phyloP scores from a whole-genome alignment of 2,888 invertebrate species.

The Rambutsinella grinnellia region DNA sequence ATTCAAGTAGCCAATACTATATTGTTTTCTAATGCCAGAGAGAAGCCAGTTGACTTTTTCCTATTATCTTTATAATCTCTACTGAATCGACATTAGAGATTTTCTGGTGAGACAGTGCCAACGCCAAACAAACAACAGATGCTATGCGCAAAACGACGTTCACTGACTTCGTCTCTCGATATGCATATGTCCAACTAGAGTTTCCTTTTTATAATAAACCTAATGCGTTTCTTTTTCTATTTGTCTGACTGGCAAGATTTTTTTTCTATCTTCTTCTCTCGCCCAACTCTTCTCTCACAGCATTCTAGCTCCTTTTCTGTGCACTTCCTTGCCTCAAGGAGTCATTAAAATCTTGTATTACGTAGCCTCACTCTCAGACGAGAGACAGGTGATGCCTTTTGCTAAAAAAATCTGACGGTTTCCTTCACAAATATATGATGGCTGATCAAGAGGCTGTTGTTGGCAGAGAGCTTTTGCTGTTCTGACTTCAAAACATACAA shows the following conservation, averaged over 20 bases:
- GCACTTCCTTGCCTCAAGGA: constrained; percentile 49
- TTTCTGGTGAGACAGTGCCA: neutral
- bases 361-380: constrained; percentile 3
- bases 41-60: neutral
- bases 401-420: neutral
- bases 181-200: too few relatives aligned
- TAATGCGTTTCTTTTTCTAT: too few relatives aligned
- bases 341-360: constrained; percentile 34
- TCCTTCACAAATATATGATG: neutral
- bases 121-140: constrained; percentile 2
- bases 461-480: neutral
- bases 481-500: constrained; percentile 18
- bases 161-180: constrained; percentile 23
- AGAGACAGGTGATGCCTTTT: constrained; percentile 13
- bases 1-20: neutral
- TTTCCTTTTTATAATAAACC: neutral
- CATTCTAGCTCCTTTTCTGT: constrained; percentile 13
- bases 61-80: neutral
- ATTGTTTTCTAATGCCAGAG: neutral
- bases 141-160: constrained; percentile 27
- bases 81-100: neutral
- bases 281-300: constrained; percentile 8
- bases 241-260: neutral
- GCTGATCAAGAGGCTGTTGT: neutral
- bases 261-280: neutral